Conservation (phyloP, 2,113 vertebrate genomes). For the Oryzias curvinotus region DNA sequence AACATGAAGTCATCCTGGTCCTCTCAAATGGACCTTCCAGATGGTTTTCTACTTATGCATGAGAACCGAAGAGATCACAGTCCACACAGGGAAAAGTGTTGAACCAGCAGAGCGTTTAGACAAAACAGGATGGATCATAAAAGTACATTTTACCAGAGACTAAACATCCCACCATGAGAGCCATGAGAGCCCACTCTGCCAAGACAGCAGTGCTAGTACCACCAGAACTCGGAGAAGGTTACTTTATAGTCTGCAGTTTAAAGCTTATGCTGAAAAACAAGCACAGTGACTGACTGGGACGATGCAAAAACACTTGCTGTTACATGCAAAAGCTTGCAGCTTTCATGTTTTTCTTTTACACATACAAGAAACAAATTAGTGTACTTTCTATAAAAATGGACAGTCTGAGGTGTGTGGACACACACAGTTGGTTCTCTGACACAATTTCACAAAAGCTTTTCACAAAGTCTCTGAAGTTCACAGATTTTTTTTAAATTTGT, state of each 20-base stretch:
- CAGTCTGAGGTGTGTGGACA: not conserved
- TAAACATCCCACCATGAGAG: slow-evolving; percentile 51
- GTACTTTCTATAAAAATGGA: not conserved
- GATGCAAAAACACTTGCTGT: not conserved
- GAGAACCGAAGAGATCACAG: not conserved
- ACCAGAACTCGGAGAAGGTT: not conserved
- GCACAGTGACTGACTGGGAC: slow-evolving; percentile 16
- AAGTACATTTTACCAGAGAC: slow-evolving; percentile 35
- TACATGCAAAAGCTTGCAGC: not conserved
- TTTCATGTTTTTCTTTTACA: too few relatives aligned
- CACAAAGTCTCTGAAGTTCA: too few relatives aligned
- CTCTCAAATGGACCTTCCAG: slow-evolving; percentile 41
- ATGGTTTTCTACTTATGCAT: slow-evolving; percentile 53
- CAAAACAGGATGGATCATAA: slow-evolving; percentile 44
- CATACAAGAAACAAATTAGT: slow-evolving; percentile 11
- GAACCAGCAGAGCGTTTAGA: slow-evolving; percentile 8
- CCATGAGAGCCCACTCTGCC: slow-evolving; percentile 34
- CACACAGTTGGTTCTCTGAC: not conserved
- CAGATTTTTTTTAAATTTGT: too few relatives aligned
- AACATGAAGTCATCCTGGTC: slow-evolving; percentile 51
- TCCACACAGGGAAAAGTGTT: slow-evolving; percentile 20
- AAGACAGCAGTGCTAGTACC: not conserved
- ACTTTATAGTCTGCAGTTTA: not conserved
- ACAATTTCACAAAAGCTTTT: too few relatives aligned
- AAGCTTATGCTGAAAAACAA: slow-evolving; percentile 13